These are phyloP conservation scores for Shargacucullia verbasci DNA, from an alignment of 2,888 invertebrate species.

Conservation along the genomic window DNA sequence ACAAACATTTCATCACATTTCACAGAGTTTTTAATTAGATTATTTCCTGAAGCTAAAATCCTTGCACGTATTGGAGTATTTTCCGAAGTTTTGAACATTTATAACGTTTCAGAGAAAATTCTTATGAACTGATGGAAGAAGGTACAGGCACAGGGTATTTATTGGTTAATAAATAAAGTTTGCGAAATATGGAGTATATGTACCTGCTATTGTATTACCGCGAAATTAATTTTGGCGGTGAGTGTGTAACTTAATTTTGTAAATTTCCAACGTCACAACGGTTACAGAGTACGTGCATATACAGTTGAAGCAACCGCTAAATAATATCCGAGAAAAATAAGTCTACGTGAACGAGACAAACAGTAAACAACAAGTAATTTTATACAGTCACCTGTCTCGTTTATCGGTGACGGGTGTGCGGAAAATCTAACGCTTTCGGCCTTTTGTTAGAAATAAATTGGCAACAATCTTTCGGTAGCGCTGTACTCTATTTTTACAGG, in stretches of 20 bases:
- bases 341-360: constrained; percentile 8
- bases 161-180: constrained; percentile 47
- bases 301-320: constrained; percentile 6
- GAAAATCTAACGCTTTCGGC: constrained; percentile 47
- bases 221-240: constrained; percentile 38
- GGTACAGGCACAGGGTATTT: constrained; percentile 26
- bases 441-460: constrained; percentile 61
- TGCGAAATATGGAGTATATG: constrained; percentile 25
- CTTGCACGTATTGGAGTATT: constrained; percentile 65
- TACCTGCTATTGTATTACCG: constrained; percentile 32
- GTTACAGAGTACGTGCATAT: constrained; percentile 20
- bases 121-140: constrained; percentile 31
- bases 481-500: constrained; percentile 66
- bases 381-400: constrained; percentile 41
- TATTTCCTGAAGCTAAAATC: constrained; percentile 62
- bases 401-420: constrained; percentile 41
- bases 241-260: constrained; percentile 39
- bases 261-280: constrained; percentile 30
- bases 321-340: constrained; percentile 18
- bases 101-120: constrained; percentile 47
- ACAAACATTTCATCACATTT: constrained; percentile 62
- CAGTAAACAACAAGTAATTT: constrained; percentile 41
- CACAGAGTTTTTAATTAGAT: constrained; percentile 67
- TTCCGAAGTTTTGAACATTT: constrained; percentile 57
- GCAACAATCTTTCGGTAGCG: constrained; percentile 58